Percentiles rank a stretch among this genome's conserved stretches.
Conservation (phyloP, 2,797 vertebrate genomes). For the Gambusia yucatana region DNA sequence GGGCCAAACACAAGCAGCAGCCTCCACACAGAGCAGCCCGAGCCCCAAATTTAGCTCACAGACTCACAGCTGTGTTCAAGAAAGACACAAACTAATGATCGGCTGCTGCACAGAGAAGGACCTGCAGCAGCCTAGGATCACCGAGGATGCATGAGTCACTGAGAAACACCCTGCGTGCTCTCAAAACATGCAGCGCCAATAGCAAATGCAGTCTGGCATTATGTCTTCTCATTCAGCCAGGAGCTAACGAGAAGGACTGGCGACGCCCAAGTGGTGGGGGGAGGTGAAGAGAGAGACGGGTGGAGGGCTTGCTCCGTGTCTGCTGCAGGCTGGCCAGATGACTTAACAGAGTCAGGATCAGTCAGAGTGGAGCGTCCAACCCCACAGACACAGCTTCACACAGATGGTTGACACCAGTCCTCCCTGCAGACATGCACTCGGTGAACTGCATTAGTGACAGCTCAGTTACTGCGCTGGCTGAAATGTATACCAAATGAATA, state of each 20-base stretch:
- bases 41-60: constrained; percentile 21
- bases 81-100: constrained; percentile 42
- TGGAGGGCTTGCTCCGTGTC: constrained; percentile 9
- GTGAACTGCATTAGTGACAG: constrained; percentile 24
- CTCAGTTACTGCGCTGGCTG: neutral
- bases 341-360: constrained; percentile 34
- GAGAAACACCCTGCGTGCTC: constrained; percentile 43
- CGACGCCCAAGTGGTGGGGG: constrained; percentile 20
- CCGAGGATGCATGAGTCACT: constrained; percentile 56
- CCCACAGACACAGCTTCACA: constrained; percentile 37
- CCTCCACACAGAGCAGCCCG: constrained; percentile 1
- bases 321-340: constrained; percentile 15
- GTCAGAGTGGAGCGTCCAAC: constrained; percentile 22
- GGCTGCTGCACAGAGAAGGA: constrained; percentile 29
- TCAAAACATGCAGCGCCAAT: constrained; percentile 23
- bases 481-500: neutral
- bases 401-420: constrained; percentile 61
- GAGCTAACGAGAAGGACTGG: constrained; percentile 31
- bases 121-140: constrained; percentile 33
- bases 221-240: constrained; percentile 33
- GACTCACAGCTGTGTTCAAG: constrained; percentile 27
- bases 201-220: constrained; percentile 33
- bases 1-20: neutral
- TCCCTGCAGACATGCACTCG: constrained; percentile 54
- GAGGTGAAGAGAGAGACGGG: neutral